Evolutionary conservation across 2,113 vertebrate species (phyloP), one percentile per base, ranked within the genome.

Genomic region (Hemibates koningsi): DNA sequence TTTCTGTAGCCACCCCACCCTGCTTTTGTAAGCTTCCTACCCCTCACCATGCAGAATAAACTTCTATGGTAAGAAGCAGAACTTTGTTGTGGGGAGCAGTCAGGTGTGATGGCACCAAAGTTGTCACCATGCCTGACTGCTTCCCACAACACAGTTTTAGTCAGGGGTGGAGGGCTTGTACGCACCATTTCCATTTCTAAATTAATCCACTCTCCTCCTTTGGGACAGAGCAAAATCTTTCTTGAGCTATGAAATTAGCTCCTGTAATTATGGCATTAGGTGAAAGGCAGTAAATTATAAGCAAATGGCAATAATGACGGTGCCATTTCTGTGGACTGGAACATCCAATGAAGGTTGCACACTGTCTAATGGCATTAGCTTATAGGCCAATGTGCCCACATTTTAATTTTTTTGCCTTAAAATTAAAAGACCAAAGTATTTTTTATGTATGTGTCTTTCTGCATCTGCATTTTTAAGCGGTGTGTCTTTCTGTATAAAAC

Each of bases 1-100:
- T 86, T 80, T 86, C 76, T 81, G 84, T 59, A 85, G 84, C 66
- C 61, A 53, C 86, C 57, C 85, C 92, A 89, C 85, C 92, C 90
- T 81, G 82, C 80, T 78, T 52, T 50, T 78, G n/a, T 29, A 61
- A 83, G 34, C 84, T 36, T 89, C 56, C 59, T 21, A 57, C 82
- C 56, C 24, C 38, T 57, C 80, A 71, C 36, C 52, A 32, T 81
- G 83, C 41, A 85, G 66, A 84, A 82, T 82, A 88, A 68, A 85
- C 81, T 61, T 50, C 34, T 80, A 61, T 45, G 29, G 85, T 36
- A 7, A 81, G 80, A 90, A 89, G 86, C 83, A 83, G 86, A 61
- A 83, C 10, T 63, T 9, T 84, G 59, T 57, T 86, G 80, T 59
- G 68, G 84, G 24, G 73, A 56, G 29, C 21, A 38, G 14, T 48